Evolutionary conservation across 2,797 vertebrate genomes (phyloP), one percentile per base, ranked within the genome.

Genomic region (Alca torda): DNA sequence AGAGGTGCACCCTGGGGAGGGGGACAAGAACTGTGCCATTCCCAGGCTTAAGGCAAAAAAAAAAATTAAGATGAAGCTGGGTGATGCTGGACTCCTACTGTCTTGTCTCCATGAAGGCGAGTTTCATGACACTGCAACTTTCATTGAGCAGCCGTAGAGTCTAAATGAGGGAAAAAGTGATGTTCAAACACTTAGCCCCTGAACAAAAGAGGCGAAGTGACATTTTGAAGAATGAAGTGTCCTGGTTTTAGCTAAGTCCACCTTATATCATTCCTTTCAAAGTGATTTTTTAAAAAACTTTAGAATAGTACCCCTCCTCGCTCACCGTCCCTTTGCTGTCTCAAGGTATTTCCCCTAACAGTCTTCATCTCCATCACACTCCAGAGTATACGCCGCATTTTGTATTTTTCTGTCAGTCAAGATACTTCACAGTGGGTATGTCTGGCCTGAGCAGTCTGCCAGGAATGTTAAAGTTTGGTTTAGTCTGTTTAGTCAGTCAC

Each of bases 301-400:
- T n/a, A 53, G 8, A 60, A 30, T 5, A 74, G 3, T 21, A 26
- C 1, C 53, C 4, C 1, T 41, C 16, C 16, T 64, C 50, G 25
- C 13, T 48, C 26, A 16, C 14, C 7, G 77, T 67, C 11, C 7
- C 48, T 89, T 84, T 82, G 7, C 20, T 74, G 9, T 39, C 23
- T 85, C 4, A 1, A 33, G 24, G 6, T 72, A 45, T 79, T 91
- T 84, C 15, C 28, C 25, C 31, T 31, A 53, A 45, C 11, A 50
- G 13, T 57, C 41, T 54, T 76, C 30, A 69, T 61, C 11, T n/a
- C 33, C 35, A 4, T 33, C 54, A 23, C 5, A 13, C 4, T 41
- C 13, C 37, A 41, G 13, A 61, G 1, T 35, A 31, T 35, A 46
- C 3, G 4, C 2, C 5, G 75, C 1, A 1, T 15, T 75, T 78